Evolutionary conservation across 1,140 invertebrate genomes (phyloP), one percentile per base, ranked within the genome.

Genomic region (Philopotamus ludificatus): DNA sequence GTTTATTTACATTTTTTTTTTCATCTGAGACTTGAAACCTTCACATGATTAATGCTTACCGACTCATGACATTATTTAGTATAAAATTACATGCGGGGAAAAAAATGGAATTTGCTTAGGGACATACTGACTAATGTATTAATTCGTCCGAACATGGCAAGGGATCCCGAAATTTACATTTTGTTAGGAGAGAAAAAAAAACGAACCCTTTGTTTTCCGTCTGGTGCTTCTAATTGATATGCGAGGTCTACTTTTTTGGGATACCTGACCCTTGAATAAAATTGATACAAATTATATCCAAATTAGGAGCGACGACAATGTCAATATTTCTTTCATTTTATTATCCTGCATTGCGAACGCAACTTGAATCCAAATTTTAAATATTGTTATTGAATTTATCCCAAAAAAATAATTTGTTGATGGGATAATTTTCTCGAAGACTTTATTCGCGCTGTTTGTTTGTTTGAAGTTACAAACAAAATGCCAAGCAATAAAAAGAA

Each of bases 131-230:
- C 28, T 4, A 7, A 57, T 42, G 54, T 57, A 57, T 57, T 39
- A 57, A 57, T 57, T 42, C 54, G 21, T 42, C 34, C 54, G 42
- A 42, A 57, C 28, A 15, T 23, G 54, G 42, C 53, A 16, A 26
- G 53, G 39, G 54, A 20, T 20, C 54, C 23, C 54, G 41, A n/a
- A 57, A 57, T 57, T 57, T 57, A 57, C 34, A 57, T 57, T 57
- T 39, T 42, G 10, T 26, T 25, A 42, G 23, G 23, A 50, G 4
- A 4, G 23, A 50, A 50, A 50, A 50, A 34, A 34, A 34, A 12
- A 7, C 12, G 28, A 7, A 12, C 42, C 54, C 54, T 57, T 57
- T 57, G 54, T 57, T 25, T 57, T 21, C 20, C 9, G n/a, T n/a
- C n/a, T n/a, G n/a, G n/a, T n/a, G 21, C 39, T 57, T 16, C 54